These are phyloP conservation scores for Andrena trimmerana DNA, from an alignment of 2,888 invertebrate genomes.

Conservation along the genomic window DNA sequence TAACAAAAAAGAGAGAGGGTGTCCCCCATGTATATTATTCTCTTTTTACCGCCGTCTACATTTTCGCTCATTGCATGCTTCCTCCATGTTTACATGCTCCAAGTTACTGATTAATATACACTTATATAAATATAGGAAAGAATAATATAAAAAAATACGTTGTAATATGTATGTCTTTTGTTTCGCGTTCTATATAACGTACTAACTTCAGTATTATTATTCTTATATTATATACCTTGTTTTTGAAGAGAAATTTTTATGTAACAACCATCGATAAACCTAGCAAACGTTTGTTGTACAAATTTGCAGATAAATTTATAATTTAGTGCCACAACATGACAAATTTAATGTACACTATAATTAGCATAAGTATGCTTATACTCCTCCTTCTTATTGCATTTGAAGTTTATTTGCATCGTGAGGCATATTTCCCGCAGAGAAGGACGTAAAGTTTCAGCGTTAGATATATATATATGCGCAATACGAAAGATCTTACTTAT, in stretches of 20 bases:
- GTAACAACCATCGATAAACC: constrained; percentile 18
- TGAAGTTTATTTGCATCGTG: constrained; percentile 79
- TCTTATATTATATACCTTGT: constrained; percentile 3
- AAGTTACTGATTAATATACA: too few relatives aligned
- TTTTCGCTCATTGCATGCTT: too few relatives aligned
- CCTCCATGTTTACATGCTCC: too few relatives aligned
- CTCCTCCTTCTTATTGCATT: constrained; percentile 72
- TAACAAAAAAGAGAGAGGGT: too few relatives aligned
- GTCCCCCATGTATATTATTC: too few relatives aligned
- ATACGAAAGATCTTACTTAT: not conserved
- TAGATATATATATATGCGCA: not conserved
- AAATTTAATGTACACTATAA: constrained; percentile 41
- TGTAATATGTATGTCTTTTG: constrained; percentile 9
- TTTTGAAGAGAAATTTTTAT: constrained; percentile 11
- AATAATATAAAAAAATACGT: constrained; percentile 4
- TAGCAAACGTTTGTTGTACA: not conserved
- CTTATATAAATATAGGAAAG: not conserved
- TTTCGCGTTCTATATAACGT: constrained; percentile 26
- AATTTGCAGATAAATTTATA: constrained; percentile 26
- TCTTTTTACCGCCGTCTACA: too few relatives aligned
- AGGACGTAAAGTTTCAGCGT: constrained; percentile 14
- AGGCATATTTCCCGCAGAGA: constrained; percentile 75
- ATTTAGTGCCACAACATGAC: constrained; percentile 32
- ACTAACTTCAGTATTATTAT: constrained; percentile 48
- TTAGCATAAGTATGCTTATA: constrained; percentile 55